phyloP scores from a whole-genome alignment of 2,888 invertebrate species.

The Cosmia trapezina region DNA sequence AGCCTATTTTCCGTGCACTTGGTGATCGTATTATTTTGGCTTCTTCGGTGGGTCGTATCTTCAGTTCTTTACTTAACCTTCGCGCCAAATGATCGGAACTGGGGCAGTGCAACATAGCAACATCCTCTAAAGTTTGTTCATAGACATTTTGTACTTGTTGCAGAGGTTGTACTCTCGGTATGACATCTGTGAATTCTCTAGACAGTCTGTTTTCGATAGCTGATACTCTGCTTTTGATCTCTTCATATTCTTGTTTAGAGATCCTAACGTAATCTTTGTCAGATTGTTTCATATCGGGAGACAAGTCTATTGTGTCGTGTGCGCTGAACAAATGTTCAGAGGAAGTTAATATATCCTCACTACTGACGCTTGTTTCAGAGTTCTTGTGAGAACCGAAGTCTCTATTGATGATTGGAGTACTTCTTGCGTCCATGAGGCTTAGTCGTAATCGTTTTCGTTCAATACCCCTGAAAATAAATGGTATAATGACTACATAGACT shows the following conservation, averaged over 20 bases:
- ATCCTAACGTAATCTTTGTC: conserved; percentile 92
- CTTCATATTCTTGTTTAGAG: conserved; percentile 94
- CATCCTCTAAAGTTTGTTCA: conserved; percentile 93
- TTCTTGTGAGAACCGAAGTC: conserved; percentile 82
- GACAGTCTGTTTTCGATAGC: conserved; percentile 93
- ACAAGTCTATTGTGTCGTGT: conserved; percentile 86
- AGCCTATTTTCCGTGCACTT: conserved; percentile 95
- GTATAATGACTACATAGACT: too few relatives aligned
- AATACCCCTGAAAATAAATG: conserved; percentile 78
- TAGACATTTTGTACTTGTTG: conserved; percentile 93
- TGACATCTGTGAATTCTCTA: conserved; percentile 91
- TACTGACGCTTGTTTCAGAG: conserved; percentile 84
- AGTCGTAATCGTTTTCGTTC: conserved; percentile 87
- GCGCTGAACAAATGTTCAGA: conserved; percentile 85
- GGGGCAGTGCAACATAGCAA: conserved; percentile 91
- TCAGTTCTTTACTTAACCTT: conserved; percentile 93
- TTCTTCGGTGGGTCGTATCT: conserved; percentile 93
- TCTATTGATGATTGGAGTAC: conserved; percentile 82
- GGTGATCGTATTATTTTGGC: conserved; percentile 94
- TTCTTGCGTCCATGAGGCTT: conserved; percentile 85
- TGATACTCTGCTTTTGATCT: conserved; percentile 93
- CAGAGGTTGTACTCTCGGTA: conserved; percentile 88
- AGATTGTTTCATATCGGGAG: conserved; percentile 82
- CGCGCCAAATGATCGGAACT: conserved; percentile 93
- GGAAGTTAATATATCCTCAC: conserved; percentile 85